Conservation (phyloP, 2,113 vertebrate genomes). For the Dicaeum eximium region DNA sequence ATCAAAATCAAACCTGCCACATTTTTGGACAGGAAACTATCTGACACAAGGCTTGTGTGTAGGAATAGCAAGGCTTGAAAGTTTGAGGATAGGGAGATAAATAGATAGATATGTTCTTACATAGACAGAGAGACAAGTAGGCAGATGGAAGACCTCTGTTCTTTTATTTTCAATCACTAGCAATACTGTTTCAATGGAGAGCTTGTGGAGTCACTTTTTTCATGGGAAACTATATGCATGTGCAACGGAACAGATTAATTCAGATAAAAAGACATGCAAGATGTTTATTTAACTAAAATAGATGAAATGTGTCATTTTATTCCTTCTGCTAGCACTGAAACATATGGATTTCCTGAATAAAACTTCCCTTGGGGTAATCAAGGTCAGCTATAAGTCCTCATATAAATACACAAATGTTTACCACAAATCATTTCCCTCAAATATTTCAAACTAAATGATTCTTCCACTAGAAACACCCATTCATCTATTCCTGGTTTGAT, state of each 20-base stretch:
- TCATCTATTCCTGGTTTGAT: neutral
- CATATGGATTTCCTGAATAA: neutral
- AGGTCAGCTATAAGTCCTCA: neutral
- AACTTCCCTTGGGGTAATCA: neutral
- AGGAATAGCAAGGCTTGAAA: neutral
- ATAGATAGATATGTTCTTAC: neutral
- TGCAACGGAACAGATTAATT: neutral
- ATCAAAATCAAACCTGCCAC: neutral
- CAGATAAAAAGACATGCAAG: neutral
- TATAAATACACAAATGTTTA: slow-evolving; percentile 21
- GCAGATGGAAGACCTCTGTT: neutral
- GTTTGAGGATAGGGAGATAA: neutral
- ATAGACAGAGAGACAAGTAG: neutral
- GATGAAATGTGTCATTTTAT: neutral
- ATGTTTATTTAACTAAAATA: slow-evolving; percentile 5
- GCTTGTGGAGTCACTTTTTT: neutral
- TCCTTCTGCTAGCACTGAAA: neutral
- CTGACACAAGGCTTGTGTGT: neutral
- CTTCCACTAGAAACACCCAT: neutral
- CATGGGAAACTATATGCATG: neutral
- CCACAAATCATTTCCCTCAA: neutral
- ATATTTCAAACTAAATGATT: neutral
- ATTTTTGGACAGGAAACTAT: neutral
- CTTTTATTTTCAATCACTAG: neutral
- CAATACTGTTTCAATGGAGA: neutral